phyloP scores from a whole-genome alignment of 2,888 invertebrate genomes.

The Stratiomys singularior region DNA sequence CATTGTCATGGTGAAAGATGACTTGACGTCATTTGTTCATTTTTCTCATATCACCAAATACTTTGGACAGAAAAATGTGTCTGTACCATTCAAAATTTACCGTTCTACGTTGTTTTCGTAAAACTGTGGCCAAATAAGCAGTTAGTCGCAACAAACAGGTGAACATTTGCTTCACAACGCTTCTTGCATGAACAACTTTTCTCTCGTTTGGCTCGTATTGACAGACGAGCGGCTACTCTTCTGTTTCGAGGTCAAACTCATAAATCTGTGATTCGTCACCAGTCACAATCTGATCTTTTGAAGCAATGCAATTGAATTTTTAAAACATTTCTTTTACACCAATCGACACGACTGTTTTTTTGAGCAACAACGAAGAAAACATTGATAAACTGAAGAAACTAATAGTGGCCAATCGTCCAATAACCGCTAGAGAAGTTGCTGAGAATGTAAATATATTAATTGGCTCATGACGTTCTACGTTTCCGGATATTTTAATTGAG shows the following conservation, averaged over 20 bases:
- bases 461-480: no score
- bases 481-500: no score
- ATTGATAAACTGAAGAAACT: no score
- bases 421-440: no score
- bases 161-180: conserved; percentile 51
- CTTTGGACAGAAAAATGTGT: conserved; percentile 47
- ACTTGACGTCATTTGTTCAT: conserved; percentile 45
- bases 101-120: conserved; percentile 50
- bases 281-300: conserved; percentile 5
- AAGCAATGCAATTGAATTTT: conserved; percentile 32
- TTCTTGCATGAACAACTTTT: conserved; percentile 51
- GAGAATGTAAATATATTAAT: no score
- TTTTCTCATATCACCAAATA: conserved; percentile 52
- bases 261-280: conserved; percentile 44
- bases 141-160: conserved; percentile 48
- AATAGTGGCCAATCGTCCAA: no score
- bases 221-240: conserved; percentile 48
- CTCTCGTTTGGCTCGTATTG: conserved; percentile 49
- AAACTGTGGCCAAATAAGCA: conserved; percentile 20
- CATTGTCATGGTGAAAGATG: conserved; percentile 49
- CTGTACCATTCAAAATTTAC: conserved; percentile 52
- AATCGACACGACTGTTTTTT: conserved; percentile 1
- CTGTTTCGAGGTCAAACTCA: conserved; percentile 48
- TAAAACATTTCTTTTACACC: conserved; percentile 22
- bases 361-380: no score